phyloP scores from a whole-genome alignment of 2,113 vertebrate species.

The Pionites leucogaster region DNA sequence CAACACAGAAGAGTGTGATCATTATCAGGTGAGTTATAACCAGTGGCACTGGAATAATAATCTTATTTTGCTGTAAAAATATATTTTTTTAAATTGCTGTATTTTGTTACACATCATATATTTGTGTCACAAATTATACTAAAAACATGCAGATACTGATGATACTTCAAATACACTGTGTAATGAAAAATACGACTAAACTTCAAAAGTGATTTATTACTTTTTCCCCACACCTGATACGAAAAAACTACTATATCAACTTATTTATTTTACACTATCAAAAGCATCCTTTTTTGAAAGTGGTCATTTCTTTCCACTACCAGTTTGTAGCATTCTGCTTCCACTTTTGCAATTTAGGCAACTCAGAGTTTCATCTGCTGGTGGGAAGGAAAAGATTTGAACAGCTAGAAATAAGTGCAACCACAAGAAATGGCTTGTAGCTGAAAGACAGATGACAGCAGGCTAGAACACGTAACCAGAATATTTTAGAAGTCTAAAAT shows the following conservation, averaged over 20 bases:
- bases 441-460: conserved; percentile 62
- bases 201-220: background rate
- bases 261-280: background rate
- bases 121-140: background rate
- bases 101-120: background rate
- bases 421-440: background rate
- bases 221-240: background rate
- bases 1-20: background rate
- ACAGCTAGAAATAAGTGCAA: background rate
- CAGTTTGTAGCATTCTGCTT: background rate
- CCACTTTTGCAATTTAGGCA: background rate
- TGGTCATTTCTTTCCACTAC: background rate
- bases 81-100: background rate
- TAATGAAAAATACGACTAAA: background rate
- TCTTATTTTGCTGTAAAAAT: background rate
- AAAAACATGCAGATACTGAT: background rate
- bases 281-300: background rate
- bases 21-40: background rate
- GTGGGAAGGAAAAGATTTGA: background rate
- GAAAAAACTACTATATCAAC: background rate
- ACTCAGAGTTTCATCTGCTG: background rate
- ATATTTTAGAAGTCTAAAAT: conserved; percentile 52
- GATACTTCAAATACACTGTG: background rate
- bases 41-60: background rate
- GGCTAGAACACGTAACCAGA: conserved; percentile 19